These are phyloP conservation scores for Burhinus bistriatus DNA, from an alignment of 2,113 vertebrate genomes.

Conservation along the genomic window DNA sequence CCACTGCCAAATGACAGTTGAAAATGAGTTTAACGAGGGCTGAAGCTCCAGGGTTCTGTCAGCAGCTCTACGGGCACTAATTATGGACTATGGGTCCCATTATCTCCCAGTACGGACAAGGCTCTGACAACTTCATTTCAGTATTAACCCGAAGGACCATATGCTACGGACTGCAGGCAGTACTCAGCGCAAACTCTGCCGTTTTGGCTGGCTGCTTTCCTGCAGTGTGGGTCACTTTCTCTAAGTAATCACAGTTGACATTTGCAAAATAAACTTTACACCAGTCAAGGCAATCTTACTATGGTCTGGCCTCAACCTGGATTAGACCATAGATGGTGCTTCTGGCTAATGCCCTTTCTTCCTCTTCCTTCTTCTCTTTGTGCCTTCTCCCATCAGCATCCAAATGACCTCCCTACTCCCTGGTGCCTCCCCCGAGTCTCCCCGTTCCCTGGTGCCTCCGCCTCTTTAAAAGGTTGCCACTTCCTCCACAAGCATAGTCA, in stretches of 20 bases:
- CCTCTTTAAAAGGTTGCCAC: background rate
- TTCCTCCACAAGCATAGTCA: background rate
- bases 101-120: background rate
- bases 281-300: background rate
- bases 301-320: background rate
- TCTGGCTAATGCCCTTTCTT: background rate
- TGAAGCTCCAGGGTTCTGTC: slow-evolving; percentile 43
- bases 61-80: slow-evolving; percentile 24
- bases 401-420: background rate
- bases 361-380: background rate
- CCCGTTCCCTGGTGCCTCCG: background rate
- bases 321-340: background rate
- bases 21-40: slow-evolving; percentile 14
- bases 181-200: accelerated
- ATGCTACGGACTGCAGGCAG: background rate
- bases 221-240: background rate
- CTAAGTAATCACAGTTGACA: background rate
- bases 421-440: background rate
- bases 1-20: slow-evolving; percentile 23
- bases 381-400: background rate
- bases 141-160: background rate
- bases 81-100: slow-evolving; percentile 7
- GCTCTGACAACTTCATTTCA: slow-evolving; percentile 34
- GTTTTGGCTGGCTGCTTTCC: background rate
- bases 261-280: background rate